Base-by-base conservation (phyloP, 1,140 invertebrate genomes). In the Lepidurus packardi region DNA sequence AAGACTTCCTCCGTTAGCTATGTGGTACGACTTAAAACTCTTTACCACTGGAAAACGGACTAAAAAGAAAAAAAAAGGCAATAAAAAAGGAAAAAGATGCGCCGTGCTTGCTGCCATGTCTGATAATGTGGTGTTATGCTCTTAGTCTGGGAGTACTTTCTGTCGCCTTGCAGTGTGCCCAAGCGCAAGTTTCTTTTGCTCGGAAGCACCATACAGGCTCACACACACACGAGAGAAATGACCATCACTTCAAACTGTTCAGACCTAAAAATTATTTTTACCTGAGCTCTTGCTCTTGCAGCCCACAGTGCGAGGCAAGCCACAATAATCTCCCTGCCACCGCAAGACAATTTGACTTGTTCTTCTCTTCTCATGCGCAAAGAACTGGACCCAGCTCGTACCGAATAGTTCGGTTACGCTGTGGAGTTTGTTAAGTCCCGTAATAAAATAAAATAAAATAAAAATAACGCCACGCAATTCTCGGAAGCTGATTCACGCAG, bases 241-340 rank as follows among this genome's bases (percentile, higher is more conserved):
- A 16, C 53, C 53, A 21, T 65, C 53, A 65, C 13, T 16, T 21
- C 7, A 21, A 13, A 65, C 53, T n/a, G 53, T 16, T 13, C 53
- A 7, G 53, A 65, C 16, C 53, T 21, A 65, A 65, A 34, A 34
- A 34, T 34, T 34, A 34, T 34, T 65, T 65, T 7, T 65, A 65
- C 53, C 53, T 65, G 53, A 65, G 13, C 53, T 65, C 34, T 34
- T 34, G 34, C 34, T 34, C 34, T 34, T 34, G 53, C 13, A 1
- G 53, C 9, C 53, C 13, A 65, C 53, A 65, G 53, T 65, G 53
- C 13, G n/a, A 65, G 53, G 53, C 53, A 21, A 7, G 21, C 53
- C 53, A 65, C 53, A 65, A 65, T 65, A 13, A 65, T 65, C 21
- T 65, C 21, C 53, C 53, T 65, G 53, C 53, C n/a, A 65, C 13